phyloP scores from a whole-genome alignment of 2,888 invertebrate species.

The Mythimna impura region DNA sequence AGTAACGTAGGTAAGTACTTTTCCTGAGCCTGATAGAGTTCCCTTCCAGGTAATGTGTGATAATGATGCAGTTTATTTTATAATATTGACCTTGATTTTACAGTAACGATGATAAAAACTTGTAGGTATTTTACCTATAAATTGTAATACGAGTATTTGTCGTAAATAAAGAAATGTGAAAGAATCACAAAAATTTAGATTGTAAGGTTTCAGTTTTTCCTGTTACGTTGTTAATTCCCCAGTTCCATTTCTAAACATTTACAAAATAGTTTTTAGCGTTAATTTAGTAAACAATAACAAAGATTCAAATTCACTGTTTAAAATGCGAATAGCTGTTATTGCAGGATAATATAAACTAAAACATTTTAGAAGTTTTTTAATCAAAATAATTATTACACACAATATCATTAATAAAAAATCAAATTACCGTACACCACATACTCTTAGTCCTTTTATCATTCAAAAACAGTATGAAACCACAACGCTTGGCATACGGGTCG shows the following conservation, averaged over 20 bases:
- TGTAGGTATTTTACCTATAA: too few species aligned
- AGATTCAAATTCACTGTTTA: neutral
- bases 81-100: neutral
- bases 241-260: constrained; percentile 8
- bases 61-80: neutral
- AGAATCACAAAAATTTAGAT: neutral
- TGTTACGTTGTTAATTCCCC: neutral
- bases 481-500: neutral
- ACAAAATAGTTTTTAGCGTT: neutral
- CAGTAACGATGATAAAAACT: too few species aligned
- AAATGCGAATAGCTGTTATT: too few species aligned
- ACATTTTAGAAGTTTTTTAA: constrained; percentile 4
- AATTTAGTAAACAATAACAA: neutral
- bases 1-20: neutral
- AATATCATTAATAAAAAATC: neutral
- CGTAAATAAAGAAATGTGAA: neutral
- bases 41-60: neutral
- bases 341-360: neutral
- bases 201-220: too few species aligned
- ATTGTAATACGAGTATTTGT: constrained; percentile 6
- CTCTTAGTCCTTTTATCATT: neutral
- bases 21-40: neutral
- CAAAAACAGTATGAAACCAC: constrained; percentile 5
- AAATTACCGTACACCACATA: neutral
- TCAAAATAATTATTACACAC: neutral